Evolutionary conservation across 2,113 vertebrate species (phyloP), one percentile per base, ranked within the genome.

Genomic region (Varanus salvator): DNA sequence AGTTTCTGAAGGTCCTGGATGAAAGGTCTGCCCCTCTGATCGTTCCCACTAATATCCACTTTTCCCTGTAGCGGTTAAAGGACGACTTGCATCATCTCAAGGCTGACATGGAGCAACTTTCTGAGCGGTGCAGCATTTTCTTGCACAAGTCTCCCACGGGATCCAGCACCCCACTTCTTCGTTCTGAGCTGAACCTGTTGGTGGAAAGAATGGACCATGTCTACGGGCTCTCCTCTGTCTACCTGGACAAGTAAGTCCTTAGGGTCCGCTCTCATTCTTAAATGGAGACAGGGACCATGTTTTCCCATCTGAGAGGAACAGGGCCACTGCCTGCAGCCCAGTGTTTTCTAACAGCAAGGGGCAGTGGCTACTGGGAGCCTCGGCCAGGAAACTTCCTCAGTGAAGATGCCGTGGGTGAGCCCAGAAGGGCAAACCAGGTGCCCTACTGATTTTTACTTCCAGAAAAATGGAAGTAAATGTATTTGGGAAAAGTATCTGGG

Each of bases 191-290:
- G 14, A 97, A 95, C 90, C 91, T 98, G n/a, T 93, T 98, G 27
- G 97, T 99, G 60, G 98, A 98, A 89, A 98, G 98, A 95, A 98
- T 97, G 87, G 98, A 98, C 80, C 97, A 96, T 77, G 97, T 98
- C 1, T 97, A 98, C 64, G 97, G 98, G 44, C 96, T 99, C 11
- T 99, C 98, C 0, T 97, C 98, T 4, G 93, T 98, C 95, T 99
- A 98, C 96, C 90, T 99, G 91, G 97, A 99, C 86, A 99, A 99
- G 99, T 99, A 75, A 98, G 98, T 96, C 0, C 34, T 4, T 60
- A 23, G 23, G 6, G 12, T 6, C 1, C 44, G 17, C 29, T 57
- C 27, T 38, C 17, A 15, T 44, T 77, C 25, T 19, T 25, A 76
- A 38, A 60, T 3, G n/a, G 4, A 86, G 7, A 57, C 48, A 86